Evolutionary conservation across 35 echinoderm and acorn worm species (phyloP).

Genomic region (Heliocidaris tuberculata): DNA sequence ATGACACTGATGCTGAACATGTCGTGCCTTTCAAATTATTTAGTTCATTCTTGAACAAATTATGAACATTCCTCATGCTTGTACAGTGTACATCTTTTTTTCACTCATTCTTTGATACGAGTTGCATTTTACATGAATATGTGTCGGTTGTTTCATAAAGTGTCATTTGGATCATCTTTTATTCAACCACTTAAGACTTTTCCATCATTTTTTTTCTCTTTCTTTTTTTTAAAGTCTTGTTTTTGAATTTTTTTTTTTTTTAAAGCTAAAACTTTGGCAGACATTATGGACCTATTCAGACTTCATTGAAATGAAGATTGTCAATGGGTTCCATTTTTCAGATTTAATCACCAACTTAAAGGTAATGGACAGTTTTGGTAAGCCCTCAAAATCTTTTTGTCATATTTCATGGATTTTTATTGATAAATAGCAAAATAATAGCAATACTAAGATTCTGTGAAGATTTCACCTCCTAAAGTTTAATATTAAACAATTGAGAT

Average conservation of each 20-base stretch:
- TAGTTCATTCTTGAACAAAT: background rate
- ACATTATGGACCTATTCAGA: too few relatives aligned
- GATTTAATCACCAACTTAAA: too few relatives aligned
- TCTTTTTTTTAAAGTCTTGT: background rate
- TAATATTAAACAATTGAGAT: too few relatives aligned
- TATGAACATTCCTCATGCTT: background rate
- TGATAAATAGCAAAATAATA: too few relatives aligned
- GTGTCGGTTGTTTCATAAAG: background rate
- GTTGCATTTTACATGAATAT: background rate
- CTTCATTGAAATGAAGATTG: too few relatives aligned
- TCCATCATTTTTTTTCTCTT: background rate
- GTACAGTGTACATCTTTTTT: background rate
- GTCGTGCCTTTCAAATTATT: background rate
- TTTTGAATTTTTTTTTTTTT: background rate
- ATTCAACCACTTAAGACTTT: background rate
- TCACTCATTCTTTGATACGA: background rate
- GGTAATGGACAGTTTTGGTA: too few relatives aligned
- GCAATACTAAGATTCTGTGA: too few relatives aligned
- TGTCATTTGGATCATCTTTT: background rate
- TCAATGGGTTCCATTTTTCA: too few relatives aligned
- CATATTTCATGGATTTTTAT: too few relatives aligned
- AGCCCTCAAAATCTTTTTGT: too few relatives aligned
- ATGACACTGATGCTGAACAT: background rate
- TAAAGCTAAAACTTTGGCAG: too few relatives aligned
- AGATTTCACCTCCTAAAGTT: too few relatives aligned